Evolutionary conservation across 2,113 vertebrate genomes (phyloP), one percentile per base, ranked within the genome.

Genomic region (Platycercus adscitus): DNA sequence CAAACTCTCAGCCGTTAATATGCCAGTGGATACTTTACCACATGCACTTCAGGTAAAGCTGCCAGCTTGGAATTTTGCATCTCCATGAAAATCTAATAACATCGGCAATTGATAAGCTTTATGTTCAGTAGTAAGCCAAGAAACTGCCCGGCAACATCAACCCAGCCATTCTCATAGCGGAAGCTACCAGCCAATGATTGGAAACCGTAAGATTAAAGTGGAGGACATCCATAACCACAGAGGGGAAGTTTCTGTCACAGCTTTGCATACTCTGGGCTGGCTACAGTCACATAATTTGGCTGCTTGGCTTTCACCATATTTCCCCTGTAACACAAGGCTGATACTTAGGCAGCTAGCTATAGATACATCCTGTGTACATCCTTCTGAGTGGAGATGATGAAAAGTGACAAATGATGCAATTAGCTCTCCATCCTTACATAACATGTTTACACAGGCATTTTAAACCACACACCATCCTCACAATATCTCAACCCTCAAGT

Each of bases 401-500:
- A 91, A 95, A 95, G 90, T 93, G 93, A 91, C 87, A 93, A 95
- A 94, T 58, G 63, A 88, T 66, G 93, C 91, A 91, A 90, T 95
- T 95, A 97, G 39, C 84, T 93, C 75, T 70, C 91, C 85, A 55
- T 69, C 79, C 93, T 96, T 97, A 96, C 85, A 94, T 83, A 97
- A 87, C 92, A 95, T 89, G 85, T 97, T 96, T 96, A 93, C 21
- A 11, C 76, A 95, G 86, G 41, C 94, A 95, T 93, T 89, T 95
- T 87, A 93, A 96, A 97, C 29, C 43, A 55, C 72, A 49, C 82
- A 76, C 73, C 87, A 84, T 72, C 78, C 72, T 97, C 81, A 92
- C 85, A 83, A 79, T 52, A 95, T 61, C 89, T 83, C 89, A 78
- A 60, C 53, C 85, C 61, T 47, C 75, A 94, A 94, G 69, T 88